A percentile compares a stretch with the other conserved stretches of the same genome.
Conservation (phyloP, 2,113 vertebrate species). For the Arenaria interpres region DNA sequence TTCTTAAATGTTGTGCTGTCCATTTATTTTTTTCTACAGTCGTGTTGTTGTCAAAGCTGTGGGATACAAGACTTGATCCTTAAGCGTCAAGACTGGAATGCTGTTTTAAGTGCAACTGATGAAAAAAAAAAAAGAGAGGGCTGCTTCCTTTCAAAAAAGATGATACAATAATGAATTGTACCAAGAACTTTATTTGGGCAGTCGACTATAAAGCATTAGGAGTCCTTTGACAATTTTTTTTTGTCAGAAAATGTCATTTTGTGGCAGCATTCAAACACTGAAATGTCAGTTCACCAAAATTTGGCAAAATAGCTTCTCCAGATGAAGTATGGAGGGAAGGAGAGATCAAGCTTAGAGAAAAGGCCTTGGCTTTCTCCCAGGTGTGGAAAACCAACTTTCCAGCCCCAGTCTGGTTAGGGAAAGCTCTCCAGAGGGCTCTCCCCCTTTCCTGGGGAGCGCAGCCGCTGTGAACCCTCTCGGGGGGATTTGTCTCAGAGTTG, state of each 20-base stretch:
- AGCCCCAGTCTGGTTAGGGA: neutral
- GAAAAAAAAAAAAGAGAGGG: neutral
- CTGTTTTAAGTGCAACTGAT: neutral
- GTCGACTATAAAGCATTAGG: neutral
- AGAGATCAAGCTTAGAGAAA: slow-evolving; percentile 16
- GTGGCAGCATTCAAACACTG: neutral
- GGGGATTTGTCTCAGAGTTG: neutral
- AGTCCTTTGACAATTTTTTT: neutral
- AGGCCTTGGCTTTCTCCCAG: slow-evolving; percentile 28
- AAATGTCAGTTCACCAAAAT: slow-evolving; percentile 53
- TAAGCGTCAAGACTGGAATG: neutral
- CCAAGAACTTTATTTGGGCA: neutral
- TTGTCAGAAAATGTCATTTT: slow-evolving; percentile 20
- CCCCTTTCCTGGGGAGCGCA: neutral
- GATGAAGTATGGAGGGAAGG: slow-evolving; percentile 7
- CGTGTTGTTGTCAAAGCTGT: neutral
- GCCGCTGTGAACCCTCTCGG: neutral
- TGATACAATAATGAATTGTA: neutral
- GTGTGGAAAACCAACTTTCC: slow-evolving; percentile 35
- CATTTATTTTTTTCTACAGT: neutral
- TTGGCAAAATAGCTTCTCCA: slow-evolving; percentile 34
- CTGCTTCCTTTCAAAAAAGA: neutral
- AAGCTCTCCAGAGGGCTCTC: neutral
- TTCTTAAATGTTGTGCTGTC: neutral
- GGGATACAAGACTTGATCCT: neutral